phyloP scores from a whole-genome alignment of 2,797 vertebrate species.

The Syngnathus rostellatus region DNA sequence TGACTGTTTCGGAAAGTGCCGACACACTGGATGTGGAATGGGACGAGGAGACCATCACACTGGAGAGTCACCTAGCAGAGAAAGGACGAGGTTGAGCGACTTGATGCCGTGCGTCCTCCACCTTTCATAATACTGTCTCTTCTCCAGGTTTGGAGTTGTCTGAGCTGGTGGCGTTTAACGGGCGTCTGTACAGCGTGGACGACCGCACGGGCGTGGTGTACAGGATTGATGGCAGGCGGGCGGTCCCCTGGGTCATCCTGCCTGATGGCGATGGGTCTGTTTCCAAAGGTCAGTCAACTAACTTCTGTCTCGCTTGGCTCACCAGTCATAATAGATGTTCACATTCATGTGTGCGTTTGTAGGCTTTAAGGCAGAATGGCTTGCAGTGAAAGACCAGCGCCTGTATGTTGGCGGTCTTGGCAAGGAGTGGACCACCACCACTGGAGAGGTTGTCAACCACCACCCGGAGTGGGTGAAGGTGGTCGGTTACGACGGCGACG shows the following conservation, averaged over 20 bases:
- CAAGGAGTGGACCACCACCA: slow-evolving; percentile 91
- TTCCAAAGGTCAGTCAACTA: slow-evolving; percentile 79
- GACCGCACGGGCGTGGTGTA: slow-evolving; percentile 93
- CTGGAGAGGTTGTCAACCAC: slow-evolving; percentile 82
- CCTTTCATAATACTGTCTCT: not conserved
- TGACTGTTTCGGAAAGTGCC: slow-evolving; percentile 75
- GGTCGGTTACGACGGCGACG: slow-evolving; percentile 75
- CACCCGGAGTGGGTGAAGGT: slow-evolving; percentile 94
- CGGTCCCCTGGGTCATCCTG: slow-evolving; percentile 91
- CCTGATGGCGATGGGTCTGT: slow-evolving; percentile 84
- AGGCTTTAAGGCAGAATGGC: slow-evolving; percentile 97
- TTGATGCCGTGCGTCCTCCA: not conserved
- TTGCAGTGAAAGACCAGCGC: slow-evolving; percentile 85
- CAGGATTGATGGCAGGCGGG: slow-evolving; percentile 77
- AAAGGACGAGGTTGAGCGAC: slow-evolving; percentile 76
- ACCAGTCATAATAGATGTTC: no score
- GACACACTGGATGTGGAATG: slow-evolving; percentile 79
- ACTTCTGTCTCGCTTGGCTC: not conserved
- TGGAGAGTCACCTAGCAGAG: slow-evolving; percentile 87
- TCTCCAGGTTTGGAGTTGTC: slow-evolving; percentile 88
- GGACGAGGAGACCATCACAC: slow-evolving; percentile 69
- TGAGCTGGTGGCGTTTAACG: slow-evolving; percentile 84
- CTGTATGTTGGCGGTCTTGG: slow-evolving; percentile 90
- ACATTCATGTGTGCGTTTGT: slow-evolving; percentile 1
- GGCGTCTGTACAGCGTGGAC: slow-evolving; percentile 87